Evolutionary conservation across 37 sponge, comb jelly and placozoan species (phyloP), one percentile per base, ranked within the genome.

Genomic region (Halichondria panicea): DNA sequence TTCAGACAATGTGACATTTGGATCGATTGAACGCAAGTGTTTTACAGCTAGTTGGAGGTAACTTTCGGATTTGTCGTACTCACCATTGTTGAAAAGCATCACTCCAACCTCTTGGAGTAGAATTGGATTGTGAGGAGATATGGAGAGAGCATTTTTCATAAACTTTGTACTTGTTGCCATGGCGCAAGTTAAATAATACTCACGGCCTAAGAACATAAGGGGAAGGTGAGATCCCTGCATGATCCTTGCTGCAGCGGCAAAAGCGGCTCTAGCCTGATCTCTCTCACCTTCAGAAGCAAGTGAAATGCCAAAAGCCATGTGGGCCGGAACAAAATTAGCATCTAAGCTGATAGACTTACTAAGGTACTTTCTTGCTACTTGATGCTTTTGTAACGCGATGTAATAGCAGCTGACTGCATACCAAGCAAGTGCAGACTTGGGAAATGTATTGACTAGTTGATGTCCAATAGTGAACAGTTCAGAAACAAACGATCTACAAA

Each of bases 381-480:
- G 76, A 43, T 93, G 84, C 65, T 81, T 81, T 28, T 43, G 39
- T 8, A 84, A 50, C 18, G 64, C 55, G 35, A 81, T 35, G 66
- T 93, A 93, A 77, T 93, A 93, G 72, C 89, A 93, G 33, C 79
- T 83, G n/a, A 89, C 94, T 2, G 87, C 64, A 72, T 85, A 93
- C 94, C 94, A 93, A 2, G 94, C 53, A 25, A 93, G 76, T 18
- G 94, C 59, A 19, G 77, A 63, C 12, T 45, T 59, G 1, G 94
- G 94, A 44, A 79, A 93, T 32, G 21, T 21, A 4, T 79, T 30
- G 30, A 89, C 94, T 12, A 93, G 63, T 7, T 63, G 48, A 45
- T 93, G 90, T 3, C 87, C 87, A 0, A 86, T 68, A 0, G 83
- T 66, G 58, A 87, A 93, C 22, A 93, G 81, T 61, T 89, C 87